Conservation (phyloP, 2,113 vertebrate genomes). For the Haemorhous mexicanus region DNA sequence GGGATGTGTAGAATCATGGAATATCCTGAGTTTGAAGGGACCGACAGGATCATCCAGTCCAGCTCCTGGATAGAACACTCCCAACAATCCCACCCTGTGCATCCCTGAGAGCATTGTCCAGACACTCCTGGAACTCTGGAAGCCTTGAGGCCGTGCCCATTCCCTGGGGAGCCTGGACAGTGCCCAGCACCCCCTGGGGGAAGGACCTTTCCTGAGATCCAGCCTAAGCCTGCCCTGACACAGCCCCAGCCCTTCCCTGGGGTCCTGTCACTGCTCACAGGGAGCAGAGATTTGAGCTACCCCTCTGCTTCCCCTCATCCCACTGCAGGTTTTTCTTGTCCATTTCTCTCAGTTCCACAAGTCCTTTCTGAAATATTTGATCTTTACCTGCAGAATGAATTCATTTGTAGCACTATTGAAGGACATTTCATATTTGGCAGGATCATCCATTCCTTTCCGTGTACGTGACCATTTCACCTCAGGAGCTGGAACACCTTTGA, state of each 20-base stretch:
- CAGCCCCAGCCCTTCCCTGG: background rate
- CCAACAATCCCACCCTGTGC: background rate
- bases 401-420: conserved; percentile 69
- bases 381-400: conserved; percentile 77
- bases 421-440: conserved; percentile 73
- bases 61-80: background rate
- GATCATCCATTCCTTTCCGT: conserved; percentile 64
- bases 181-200: background rate
- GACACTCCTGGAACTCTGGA: background rate
- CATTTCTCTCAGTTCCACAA: background rate
- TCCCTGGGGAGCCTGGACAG: background rate
- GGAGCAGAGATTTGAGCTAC: background rate
- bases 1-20: background rate
- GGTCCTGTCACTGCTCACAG: background rate
- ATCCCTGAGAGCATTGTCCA: accelerated
- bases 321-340: background rate
- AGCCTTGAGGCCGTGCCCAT: accelerated
- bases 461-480: conserved; percentile 77
- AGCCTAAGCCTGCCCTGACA: accelerated
- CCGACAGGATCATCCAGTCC: background rate
- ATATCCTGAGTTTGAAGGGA: background rate
- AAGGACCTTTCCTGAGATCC: background rate
- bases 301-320: background rate
- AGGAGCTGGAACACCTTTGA: conserved; percentile 80
- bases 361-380: background rate